Evolutionary conservation across 1,140 invertebrate species (phyloP).

Genomic region (Leptopilina clavipes): DNA sequence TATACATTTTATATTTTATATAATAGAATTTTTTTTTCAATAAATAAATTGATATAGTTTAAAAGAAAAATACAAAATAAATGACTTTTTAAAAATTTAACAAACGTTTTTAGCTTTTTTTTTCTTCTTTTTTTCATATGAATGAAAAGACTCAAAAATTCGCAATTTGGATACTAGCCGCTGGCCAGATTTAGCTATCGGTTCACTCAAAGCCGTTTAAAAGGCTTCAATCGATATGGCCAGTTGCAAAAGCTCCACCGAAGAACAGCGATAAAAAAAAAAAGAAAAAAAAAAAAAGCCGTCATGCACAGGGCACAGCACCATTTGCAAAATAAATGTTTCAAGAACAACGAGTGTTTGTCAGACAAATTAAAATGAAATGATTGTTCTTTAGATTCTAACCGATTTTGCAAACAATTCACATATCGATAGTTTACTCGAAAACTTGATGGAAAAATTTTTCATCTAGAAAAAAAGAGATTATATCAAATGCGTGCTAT

Average conservation of each 20-base stretch:
- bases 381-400: neutral
- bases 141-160: constrained; percentile 10
- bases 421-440: no score
- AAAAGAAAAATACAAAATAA: neutral
- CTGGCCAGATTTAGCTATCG: constrained; percentile 25
- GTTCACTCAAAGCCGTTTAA: constrained; percentile 19
- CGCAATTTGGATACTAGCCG: constrained; percentile 11
- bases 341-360: neutral
- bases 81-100: constrained; percentile 9
- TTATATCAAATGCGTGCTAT: no score
- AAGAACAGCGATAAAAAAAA: neutral
- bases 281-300: neutral
- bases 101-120: neutral
- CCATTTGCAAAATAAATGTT: constrained; percentile 1
- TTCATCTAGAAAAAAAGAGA: no score
- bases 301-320: neutral
- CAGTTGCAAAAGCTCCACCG: neutral
- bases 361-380: neutral
- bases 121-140: neutral
- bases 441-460: no score
- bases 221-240: constrained; percentile 26
- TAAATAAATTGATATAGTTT: no score
- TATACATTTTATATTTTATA: no score
- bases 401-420: neutral
- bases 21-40: no score